Percentiles rank a stretch among this genome's conserved stretches.
Evolutionary conservation across 2,113 vertebrate genomes (phyloP).

Genomic region (Sporophila hypoxantha): DNA sequence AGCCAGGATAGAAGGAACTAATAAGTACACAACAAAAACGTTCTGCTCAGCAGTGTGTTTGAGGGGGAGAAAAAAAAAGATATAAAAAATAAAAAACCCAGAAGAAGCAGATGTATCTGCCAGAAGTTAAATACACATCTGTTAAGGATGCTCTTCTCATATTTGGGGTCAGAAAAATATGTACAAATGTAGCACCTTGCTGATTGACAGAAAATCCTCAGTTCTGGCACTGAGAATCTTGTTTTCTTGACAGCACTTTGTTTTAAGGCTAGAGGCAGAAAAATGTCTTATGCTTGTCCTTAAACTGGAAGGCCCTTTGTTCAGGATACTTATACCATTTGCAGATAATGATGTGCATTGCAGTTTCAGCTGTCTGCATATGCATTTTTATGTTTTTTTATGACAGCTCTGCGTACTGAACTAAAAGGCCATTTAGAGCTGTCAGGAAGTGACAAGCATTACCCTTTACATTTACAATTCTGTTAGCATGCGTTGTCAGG

Average conservation of each 20-base stretch:
- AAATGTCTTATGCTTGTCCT: conserved; percentile 79
- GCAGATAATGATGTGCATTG: conserved; percentile 87
- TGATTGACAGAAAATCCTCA: conserved; percentile 84
- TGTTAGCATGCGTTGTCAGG: conserved; percentile 89
- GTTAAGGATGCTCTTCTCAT: conserved; percentile 76
- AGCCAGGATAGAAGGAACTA: conserved; percentile 17
- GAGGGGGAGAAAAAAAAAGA: background rate
- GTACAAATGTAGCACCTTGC: conserved; percentile 75
- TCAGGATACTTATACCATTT: conserved; percentile 83
- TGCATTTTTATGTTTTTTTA: conserved; percentile 84
- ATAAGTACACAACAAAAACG: conserved; percentile 42
- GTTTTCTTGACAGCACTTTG: conserved; percentile 88
- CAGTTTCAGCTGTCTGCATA: conserved; percentile 85
- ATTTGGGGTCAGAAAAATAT: conserved; percentile 80
- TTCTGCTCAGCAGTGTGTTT: conserved; percentile 36
- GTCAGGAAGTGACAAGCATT: conserved; percentile 94
- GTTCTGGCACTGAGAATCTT: conserved; percentile 82
- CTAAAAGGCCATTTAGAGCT: conserved; percentile 98
- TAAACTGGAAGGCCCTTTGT: conserved; percentile 79
- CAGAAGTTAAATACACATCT: conserved; percentile 81
- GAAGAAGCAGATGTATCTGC: conserved; percentile 75
- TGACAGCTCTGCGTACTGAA: conserved; percentile 86
- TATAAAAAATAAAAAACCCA: conserved; percentile 45
- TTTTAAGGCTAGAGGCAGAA: conserved; percentile 82
- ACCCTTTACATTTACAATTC: conserved; percentile 92